These are phyloP conservation scores for Coelopa frigida DNA, from an alignment of 1,140 invertebrate species.

Conservation along the genomic window DNA sequence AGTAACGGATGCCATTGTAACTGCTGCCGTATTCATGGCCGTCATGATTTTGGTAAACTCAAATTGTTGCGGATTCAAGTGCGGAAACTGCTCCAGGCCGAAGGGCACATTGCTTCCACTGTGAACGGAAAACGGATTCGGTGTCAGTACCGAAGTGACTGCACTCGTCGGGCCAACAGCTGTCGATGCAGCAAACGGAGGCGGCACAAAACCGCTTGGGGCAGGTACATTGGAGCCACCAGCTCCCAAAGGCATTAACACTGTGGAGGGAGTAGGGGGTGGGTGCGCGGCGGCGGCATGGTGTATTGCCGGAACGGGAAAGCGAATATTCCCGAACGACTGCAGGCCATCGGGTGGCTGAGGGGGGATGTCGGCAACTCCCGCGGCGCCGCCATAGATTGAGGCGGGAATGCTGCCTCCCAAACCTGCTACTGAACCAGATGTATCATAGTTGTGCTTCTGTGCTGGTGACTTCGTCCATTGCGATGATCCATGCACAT, in stretches of 20 bases:
- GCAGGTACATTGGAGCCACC: conserved; percentile 35
- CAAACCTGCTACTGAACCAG: no score
- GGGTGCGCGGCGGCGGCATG: conserved; percentile 20
- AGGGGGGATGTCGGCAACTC: no score
- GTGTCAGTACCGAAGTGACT: conserved; percentile 29
- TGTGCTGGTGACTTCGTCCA: conserved; percentile 33
- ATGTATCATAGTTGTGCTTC: conserved; percentile 21
- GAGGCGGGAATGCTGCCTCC: conserved; percentile 17
- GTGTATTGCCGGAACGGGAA: conserved; percentile 31
- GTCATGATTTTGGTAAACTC: conserved; percentile 36
- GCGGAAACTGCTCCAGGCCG: conserved; percentile 19
- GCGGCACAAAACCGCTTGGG: conserved; percentile 35
- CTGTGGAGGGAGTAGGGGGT: conserved; percentile 17
- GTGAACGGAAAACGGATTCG: conserved; percentile 31
- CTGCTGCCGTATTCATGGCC: conserved; percentile 20
- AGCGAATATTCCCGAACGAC: no score
- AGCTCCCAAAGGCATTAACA: conserved; percentile 24
- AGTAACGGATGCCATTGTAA: background rate
- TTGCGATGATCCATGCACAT: conserved; percentile 35
- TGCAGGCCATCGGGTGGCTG: no score
- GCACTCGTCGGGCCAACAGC: no score
- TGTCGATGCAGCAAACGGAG: conserved; percentile 21
- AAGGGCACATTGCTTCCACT: conserved; percentile 26
- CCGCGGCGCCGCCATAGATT: conserved; percentile 11
- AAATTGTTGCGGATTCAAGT: conserved; percentile 21